phyloP scores from a whole-genome alignment of 1,140 invertebrate genomes.

The Armadillidium nasatum region DNA sequence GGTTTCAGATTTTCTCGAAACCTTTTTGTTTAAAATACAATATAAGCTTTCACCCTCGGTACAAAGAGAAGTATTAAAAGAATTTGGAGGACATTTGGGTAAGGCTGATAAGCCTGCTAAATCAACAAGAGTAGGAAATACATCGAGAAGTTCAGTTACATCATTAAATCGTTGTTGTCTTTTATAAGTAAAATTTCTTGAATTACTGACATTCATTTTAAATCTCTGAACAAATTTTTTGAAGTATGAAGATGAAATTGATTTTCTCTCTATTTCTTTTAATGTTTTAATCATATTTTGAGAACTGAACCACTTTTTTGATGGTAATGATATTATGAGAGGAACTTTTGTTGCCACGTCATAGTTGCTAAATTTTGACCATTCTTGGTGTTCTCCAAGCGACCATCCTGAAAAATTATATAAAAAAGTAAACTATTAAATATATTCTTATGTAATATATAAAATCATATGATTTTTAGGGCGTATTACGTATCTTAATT shows the following conservation, averaged over 20 bases:
- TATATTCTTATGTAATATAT: too few relatives aligned
- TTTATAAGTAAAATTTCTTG: neutral
- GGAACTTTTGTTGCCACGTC: slow-evolving; percentile 73
- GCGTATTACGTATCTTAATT: too few relatives aligned
- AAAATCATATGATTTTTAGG: too few relatives aligned
- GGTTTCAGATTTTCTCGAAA: neutral
- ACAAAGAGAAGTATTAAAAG: slow-evolving; percentile 54
- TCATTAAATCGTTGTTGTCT: slow-evolving; percentile 20
- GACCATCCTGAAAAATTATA: slow-evolving; percentile 68
- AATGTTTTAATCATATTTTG: neutral
- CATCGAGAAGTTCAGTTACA: slow-evolving; percentile 70
- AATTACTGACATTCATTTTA: neutral
- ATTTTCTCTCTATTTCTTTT: neutral
- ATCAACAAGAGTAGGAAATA: slow-evolving; percentile 78
- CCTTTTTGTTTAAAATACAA: slow-evolving; percentile 16
- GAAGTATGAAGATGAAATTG: neutral
- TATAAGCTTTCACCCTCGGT: slow-evolving; percentile 68
- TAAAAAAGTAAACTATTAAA: neutral
- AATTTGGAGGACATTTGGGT: slow-evolving; percentile 55
- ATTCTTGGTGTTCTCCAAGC: slow-evolving; percentile 80
- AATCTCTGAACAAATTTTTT: neutral
- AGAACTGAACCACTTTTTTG: neutral
- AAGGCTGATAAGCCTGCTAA: slow-evolving; percentile 57
- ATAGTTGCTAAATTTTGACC: slow-evolving; percentile 88
- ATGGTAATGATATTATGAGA: slow-evolving; percentile 66